These are phyloP conservation scores for Apostichopus japonicus DNA, from an alignment of 35 echinoderm and acorn worm genomes.

Conservation along the genomic window DNA sequence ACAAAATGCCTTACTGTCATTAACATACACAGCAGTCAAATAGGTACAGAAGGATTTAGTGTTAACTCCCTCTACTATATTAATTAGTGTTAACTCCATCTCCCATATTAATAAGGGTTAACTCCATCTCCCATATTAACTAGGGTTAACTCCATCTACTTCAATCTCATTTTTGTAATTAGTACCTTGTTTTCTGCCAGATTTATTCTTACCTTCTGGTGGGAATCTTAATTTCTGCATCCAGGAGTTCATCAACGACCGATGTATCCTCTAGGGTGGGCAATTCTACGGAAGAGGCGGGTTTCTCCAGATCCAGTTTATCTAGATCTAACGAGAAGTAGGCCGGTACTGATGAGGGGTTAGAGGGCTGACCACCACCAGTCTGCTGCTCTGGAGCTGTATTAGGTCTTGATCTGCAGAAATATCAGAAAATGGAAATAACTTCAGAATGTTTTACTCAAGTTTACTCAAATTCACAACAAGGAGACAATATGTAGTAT, in stretches of 20 bases:
- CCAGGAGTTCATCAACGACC: slow-evolving; percentile 67
- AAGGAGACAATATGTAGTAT: too few relatives aligned
- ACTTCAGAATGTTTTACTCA: background rate
- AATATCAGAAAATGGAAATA: background rate
- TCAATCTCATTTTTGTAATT: too few relatives aligned
- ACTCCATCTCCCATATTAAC: too few relatives aligned
- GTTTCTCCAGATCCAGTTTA: slow-evolving; percentile 69
- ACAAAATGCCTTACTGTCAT: too few relatives aligned
- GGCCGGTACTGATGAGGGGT: slow-evolving; percentile 49
- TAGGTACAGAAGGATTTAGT: too few relatives aligned
- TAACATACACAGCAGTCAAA: too few relatives aligned
- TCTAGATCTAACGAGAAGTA: slow-evolving; percentile 86
- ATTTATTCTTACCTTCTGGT: slow-evolving; percentile 68
- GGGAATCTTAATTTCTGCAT: slow-evolving; percentile 68
- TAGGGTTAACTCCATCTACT: too few relatives aligned
- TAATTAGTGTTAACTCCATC: too few relatives aligned
- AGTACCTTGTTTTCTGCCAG: too few relatives aligned
- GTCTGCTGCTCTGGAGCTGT: slow-evolving; percentile 65
- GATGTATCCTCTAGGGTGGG: slow-evolving; percentile 77
- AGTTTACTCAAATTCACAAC: background rate
- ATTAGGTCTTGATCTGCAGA: slow-evolving; percentile 37
- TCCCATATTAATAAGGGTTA: too few relatives aligned
- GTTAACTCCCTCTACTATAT: too few relatives aligned
- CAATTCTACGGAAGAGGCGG: slow-evolving; percentile 22
- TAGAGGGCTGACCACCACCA: background rate